Conservation (phyloP, 2,113 vertebrate species). For the Triplophysa rosa region DNA sequence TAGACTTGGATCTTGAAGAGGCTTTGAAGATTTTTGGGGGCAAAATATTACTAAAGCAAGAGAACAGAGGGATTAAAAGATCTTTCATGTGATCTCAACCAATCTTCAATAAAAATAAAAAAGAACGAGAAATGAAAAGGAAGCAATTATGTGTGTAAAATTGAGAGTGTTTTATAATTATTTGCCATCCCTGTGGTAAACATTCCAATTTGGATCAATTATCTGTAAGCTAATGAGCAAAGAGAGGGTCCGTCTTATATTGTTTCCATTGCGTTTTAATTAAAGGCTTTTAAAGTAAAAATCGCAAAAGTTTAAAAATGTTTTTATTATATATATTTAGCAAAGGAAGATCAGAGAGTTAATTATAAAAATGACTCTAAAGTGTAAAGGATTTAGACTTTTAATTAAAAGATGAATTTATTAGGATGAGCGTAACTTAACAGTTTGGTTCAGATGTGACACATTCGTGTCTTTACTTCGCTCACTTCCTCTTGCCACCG, state of each 20-base stretch:
- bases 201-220: conserved; percentile 76
- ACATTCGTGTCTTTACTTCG: conserved; percentile 51
- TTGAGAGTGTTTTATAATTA: conserved; percentile 68
- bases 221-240: conserved; percentile 73
- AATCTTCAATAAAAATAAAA: conserved; percentile 50
- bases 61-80: conserved; percentile 64
- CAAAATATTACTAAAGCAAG: conserved; percentile 52
- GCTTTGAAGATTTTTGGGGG: neutral
- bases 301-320: conserved; percentile 78
- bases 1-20: neutral
- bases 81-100: conserved; percentile 53
- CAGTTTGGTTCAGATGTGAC: conserved; percentile 62
- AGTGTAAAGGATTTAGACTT: conserved; percentile 75
- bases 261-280: conserved; percentile 75
- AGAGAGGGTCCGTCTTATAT: conserved; percentile 69
- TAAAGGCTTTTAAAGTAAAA: conserved; percentile 76
- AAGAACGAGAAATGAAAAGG: conserved; percentile 48
- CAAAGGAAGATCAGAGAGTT: conserved; percentile 71
- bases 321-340: conserved; percentile 64
- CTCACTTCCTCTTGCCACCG: neutral
- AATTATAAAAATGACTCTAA: conserved; percentile 76
- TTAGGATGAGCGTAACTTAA: conserved; percentile 61
- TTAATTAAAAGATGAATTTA: conserved; percentile 78
- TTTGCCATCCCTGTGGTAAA: conserved; percentile 73
- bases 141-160: conserved; percentile 66